These are phyloP conservation scores for Drosophila funebris DNA, from an alignment of 1,140 invertebrate genomes.

Conservation along the genomic window DNA sequence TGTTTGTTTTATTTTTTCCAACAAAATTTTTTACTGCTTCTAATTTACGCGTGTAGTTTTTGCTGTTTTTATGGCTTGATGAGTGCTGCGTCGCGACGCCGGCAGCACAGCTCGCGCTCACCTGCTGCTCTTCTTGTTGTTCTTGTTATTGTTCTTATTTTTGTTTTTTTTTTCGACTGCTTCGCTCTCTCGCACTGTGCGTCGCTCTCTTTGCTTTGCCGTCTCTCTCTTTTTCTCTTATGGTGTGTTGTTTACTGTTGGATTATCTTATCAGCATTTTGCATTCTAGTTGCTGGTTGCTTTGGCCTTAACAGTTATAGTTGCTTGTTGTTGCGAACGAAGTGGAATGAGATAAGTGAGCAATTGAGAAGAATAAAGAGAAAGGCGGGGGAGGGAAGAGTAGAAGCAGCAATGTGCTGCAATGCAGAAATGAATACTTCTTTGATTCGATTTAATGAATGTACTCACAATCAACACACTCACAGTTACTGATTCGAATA, in stretches of 20 bases:
- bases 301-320: constrained; percentile 30
- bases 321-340: constrained; percentile 4
- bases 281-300: constrained; percentile 13
- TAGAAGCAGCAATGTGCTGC: neutral
- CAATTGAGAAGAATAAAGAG: neutral
- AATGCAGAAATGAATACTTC: neutral
- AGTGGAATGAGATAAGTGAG: neutral
- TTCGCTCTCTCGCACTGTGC: neutral
- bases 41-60: constrained; percentile 64
- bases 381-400: neutral
- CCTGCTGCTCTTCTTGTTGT: constrained; percentile 25
- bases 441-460: neutral
- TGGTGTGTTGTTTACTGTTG: constrained; percentile 34
- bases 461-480: constrained; percentile 11
- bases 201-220: neutral
- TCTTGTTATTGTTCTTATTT: neutral
- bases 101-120: constrained; percentile 28
- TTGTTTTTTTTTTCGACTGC: neutral
- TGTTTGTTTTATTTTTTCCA: constrained; percentile 6
- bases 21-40: constrained; percentile 45
- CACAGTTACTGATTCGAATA: neutral
- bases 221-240: neutral
- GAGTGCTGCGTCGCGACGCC: constrained; percentile 38
- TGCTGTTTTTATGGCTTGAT: constrained; percentile 54
- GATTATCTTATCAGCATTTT: constrained; percentile 72